phyloP scores from a whole-genome alignment of 1,140 invertebrate genomes.

The Armadillidium nasatum region DNA sequence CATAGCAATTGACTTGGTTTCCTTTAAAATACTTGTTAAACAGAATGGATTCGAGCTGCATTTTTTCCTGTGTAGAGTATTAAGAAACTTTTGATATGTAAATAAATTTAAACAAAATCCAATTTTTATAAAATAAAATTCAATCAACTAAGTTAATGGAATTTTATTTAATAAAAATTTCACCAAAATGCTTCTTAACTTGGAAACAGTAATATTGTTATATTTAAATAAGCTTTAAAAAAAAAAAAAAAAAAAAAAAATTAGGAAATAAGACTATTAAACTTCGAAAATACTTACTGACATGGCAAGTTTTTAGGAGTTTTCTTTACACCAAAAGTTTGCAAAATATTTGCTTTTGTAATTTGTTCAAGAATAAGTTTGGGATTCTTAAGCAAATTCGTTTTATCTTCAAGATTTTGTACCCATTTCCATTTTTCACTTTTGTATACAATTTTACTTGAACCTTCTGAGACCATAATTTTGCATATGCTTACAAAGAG shows the following conservation, averaged over 20 bases:
- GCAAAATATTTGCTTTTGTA: background rate
- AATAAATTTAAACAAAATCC: too few relatives aligned
- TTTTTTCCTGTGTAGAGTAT: constrained; percentile 42
- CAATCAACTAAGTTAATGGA: too few relatives aligned
- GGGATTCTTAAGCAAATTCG: background rate
- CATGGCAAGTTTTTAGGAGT: background rate
- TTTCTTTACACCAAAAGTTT: background rate
- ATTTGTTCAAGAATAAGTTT: background rate
- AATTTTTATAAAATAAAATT: too few relatives aligned
- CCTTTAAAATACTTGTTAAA: constrained; percentile 9
- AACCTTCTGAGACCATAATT: too few relatives aligned
- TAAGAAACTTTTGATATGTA: too few relatives aligned
- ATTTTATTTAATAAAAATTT: too few relatives aligned
- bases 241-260: too few relatives aligned
- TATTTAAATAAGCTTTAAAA: too few relatives aligned
- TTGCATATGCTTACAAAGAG: too few relatives aligned
- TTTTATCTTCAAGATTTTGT: background rate
- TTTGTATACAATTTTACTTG: background rate
- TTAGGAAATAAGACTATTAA: too few relatives aligned
- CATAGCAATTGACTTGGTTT: background rate
- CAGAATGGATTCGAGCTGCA: constrained; percentile 39
- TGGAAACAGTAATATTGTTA: too few relatives aligned
- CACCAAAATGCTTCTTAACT: too few relatives aligned
- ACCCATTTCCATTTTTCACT: constrained; percentile 5
- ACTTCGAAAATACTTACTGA: background rate